Evolutionary conservation across 2,888 invertebrate species (phyloP).

Genomic region (Eupithecia subumbrata): DNA sequence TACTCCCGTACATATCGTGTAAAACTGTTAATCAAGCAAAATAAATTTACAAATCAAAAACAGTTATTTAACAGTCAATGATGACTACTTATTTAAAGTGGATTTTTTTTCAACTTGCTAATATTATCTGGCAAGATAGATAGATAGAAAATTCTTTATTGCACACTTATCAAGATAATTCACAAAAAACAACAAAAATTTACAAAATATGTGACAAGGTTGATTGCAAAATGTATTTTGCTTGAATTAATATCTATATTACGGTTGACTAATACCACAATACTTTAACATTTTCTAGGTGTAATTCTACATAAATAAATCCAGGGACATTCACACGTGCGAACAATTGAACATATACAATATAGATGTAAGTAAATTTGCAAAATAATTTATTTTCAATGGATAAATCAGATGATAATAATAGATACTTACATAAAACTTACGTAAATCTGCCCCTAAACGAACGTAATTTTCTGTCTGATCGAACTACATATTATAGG

Average conservation of each 20-base stretch:
- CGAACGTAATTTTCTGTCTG: background rate
- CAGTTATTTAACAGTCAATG: background rate
- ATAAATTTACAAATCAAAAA: constrained; percentile 8
- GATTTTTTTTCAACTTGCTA: background rate
- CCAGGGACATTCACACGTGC: constrained; percentile 20
- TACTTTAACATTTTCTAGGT: constrained; percentile 30
- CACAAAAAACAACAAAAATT: too few species aligned
- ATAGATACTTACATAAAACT: background rate
- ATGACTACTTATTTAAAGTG: background rate
- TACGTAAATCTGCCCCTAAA: background rate
- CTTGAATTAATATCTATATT: constrained; percentile 41
- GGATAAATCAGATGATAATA: background rate
- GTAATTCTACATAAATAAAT: constrained; percentile 26
- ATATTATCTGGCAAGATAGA: background rate
- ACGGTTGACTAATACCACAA: constrained; percentile 44
- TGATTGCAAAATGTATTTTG: constrained; percentile 12
- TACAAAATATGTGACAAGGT: too few species aligned
- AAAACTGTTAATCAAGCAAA: constrained; percentile 30
- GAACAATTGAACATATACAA: background rate
- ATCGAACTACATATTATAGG: background rate
- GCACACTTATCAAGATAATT: too few species aligned
- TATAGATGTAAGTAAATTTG: background rate
- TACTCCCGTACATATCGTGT: constrained; percentile 16
- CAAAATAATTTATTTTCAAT: too few species aligned
- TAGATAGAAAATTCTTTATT: too few species aligned